Evolutionary conservation across 1,140 invertebrate genomes (phyloP).

Genomic region (Achroia grisella): DNA sequence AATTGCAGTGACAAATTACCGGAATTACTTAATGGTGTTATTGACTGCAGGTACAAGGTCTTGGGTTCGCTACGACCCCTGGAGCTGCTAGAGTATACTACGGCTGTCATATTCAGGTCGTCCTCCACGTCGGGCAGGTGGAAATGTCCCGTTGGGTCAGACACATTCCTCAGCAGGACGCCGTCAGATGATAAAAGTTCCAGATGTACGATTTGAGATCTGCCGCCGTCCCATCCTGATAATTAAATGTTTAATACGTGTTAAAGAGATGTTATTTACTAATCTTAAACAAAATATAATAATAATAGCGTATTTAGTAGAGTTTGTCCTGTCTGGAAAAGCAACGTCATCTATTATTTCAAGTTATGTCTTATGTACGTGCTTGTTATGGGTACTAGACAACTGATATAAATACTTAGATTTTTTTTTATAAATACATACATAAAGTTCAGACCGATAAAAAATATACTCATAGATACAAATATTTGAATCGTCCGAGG

Average conservation of each 20-base stretch:
- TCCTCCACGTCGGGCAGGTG: conserved; percentile 29
- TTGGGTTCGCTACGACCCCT: conserved; percentile 32
- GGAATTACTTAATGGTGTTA: conserved; percentile 32
- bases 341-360: too few species aligned
- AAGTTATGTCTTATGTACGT: too few species aligned
- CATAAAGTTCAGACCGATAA: too few species aligned
- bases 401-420: too few species aligned
- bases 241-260: background rate
- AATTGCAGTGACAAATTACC: conserved; percentile 18
- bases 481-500: too few species aligned
- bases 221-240: conserved; percentile 52
- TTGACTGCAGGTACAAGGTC: conserved; percentile 32
- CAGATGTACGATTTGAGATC: conserved; percentile 37
- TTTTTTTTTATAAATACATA: too few species aligned
- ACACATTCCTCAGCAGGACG: conserved; percentile 33
- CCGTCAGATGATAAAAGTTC: conserved; percentile 32
- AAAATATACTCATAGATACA: too few species aligned
- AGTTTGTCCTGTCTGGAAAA: too few species aligned
- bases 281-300: too few species aligned
- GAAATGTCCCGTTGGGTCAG: conserved; percentile 44
- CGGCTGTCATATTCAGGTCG: conserved; percentile 34
- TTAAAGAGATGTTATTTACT: too few species aligned
- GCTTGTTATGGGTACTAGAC: too few species aligned
- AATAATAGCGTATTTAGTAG: too few species aligned
- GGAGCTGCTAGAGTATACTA: conserved; percentile 36